Conservation (phyloP, 2,797 vertebrate genomes). For the Enteromius paludinosus region DNA sequence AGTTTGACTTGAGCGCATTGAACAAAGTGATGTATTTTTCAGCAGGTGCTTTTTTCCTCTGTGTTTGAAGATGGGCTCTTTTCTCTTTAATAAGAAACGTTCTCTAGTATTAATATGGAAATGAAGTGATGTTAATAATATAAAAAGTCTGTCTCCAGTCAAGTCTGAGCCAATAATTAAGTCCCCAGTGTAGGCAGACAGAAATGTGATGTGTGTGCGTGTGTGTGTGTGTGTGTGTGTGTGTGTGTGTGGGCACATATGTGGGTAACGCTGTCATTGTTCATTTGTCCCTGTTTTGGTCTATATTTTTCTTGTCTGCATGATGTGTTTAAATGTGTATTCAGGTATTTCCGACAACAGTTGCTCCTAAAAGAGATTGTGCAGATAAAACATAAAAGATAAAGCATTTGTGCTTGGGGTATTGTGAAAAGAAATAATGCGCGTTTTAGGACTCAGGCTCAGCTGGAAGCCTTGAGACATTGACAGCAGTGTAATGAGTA, state of each 20-base stretch:
- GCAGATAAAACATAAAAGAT: constrained; percentile 8
- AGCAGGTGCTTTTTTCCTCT: constrained; percentile 51
- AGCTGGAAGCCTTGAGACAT: constrained; percentile 20
- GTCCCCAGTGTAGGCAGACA: constrained; percentile 69
- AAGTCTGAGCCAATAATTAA: constrained; percentile 76
- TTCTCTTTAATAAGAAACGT: constrained; percentile 71
- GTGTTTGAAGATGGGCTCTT: constrained; percentile 42
- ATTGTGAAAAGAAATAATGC: background rate
- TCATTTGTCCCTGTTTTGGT: constrained; percentile 27
- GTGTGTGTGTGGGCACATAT: constrained; percentile 11
- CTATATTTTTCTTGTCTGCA: background rate
- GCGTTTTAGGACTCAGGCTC: background rate
- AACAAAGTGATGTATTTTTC: constrained; percentile 59
- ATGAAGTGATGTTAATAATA: constrained; percentile 76
- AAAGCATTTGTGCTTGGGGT: background rate
- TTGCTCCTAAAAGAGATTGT: background rate
- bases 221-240: too few relatives aligned
- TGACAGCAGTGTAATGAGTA: constrained; percentile 25
- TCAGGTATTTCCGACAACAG: background rate
- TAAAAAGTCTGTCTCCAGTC: constrained; percentile 68
- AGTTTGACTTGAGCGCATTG: constrained; percentile 30
- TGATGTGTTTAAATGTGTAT: constrained; percentile 23
- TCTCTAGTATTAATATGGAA: constrained; percentile 73
- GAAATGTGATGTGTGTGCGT: too few relatives aligned
- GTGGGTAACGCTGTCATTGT: background rate